Conservation (phyloP, 2,797 vertebrate species). For the Thaleichthys pacificus region DNA sequence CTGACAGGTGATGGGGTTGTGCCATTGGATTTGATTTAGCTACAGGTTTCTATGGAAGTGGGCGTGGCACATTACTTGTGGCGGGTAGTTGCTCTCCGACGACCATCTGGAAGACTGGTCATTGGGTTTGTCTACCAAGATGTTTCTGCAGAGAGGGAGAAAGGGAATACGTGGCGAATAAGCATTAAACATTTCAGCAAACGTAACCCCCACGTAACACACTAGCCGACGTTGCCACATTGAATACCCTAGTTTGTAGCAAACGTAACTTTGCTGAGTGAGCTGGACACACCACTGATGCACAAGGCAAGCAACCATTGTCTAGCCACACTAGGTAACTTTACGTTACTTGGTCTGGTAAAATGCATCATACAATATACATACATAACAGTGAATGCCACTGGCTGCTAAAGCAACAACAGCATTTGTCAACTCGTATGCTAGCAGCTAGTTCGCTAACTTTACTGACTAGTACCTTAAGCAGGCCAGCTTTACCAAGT, state of each 20-base stretch:
- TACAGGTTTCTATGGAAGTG: neutral
- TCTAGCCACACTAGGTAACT: neutral
- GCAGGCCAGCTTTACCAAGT: neutral
- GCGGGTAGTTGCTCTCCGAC: conserved; percentile 98
- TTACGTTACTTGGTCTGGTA: neutral
- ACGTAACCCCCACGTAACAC: neutral
- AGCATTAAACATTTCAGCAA: neutral
- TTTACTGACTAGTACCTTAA: neutral
- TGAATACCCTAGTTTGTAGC: neutral
- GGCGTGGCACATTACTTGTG: conserved; percentile 79
- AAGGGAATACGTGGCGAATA: neutral
- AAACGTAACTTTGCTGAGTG: neutral
- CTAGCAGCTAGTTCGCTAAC: neutral
- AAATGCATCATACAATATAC: neutral
- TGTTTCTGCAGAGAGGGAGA: conserved; percentile 83
- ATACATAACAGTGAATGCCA: neutral
- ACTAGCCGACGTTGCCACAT: too few species aligned
- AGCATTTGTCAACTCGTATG: neutral
- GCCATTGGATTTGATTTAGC: too few species aligned
- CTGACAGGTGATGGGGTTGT: too few species aligned
- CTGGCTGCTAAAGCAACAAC: neutral
- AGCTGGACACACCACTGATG: too few species aligned
- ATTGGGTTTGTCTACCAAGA: conserved; percentile 97
- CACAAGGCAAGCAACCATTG: too few species aligned
- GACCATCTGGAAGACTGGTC: conserved; percentile 99